Evolutionary conservation across 2,113 vertebrate genomes (phyloP).

Genomic region (Myrmophylax atrothorax): DNA sequence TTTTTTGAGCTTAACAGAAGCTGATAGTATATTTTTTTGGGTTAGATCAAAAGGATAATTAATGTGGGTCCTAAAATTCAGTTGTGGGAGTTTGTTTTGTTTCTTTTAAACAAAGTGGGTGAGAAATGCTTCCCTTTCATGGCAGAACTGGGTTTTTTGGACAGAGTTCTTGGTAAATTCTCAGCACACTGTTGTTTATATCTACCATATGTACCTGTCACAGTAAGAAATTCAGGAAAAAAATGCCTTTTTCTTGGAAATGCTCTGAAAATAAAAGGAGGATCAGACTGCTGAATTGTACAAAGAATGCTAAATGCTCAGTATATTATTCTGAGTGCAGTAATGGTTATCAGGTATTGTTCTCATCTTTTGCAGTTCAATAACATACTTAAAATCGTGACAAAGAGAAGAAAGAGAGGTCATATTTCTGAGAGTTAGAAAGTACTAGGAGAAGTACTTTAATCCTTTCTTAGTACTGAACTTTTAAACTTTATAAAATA

Average conservation of each 20-base stretch:
- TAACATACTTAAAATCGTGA: background rate
- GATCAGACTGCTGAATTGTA: background rate
- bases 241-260: background rate
- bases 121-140: background rate
- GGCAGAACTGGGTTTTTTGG: background rate
- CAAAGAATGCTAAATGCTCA: background rate
- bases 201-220: background rate
- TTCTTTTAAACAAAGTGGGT: background rate
- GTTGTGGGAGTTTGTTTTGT: background rate
- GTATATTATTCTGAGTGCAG: background rate
- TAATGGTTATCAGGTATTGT: background rate
- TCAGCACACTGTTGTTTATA: background rate
- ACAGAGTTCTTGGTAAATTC: background rate
- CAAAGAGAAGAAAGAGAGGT: background rate
- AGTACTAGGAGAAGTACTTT: background rate
- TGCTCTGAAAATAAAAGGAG: background rate
- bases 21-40: background rate
- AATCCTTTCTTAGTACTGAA: background rate
- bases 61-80: background rate
- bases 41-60: background rate
- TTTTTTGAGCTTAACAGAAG: background rate
- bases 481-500: background rate
- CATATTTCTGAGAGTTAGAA: background rate
- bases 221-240: background rate
- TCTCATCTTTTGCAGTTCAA: background rate